Evolutionary conservation across 2,113 vertebrate genomes (phyloP).

Genomic region (Psittacus erithacus): DNA sequence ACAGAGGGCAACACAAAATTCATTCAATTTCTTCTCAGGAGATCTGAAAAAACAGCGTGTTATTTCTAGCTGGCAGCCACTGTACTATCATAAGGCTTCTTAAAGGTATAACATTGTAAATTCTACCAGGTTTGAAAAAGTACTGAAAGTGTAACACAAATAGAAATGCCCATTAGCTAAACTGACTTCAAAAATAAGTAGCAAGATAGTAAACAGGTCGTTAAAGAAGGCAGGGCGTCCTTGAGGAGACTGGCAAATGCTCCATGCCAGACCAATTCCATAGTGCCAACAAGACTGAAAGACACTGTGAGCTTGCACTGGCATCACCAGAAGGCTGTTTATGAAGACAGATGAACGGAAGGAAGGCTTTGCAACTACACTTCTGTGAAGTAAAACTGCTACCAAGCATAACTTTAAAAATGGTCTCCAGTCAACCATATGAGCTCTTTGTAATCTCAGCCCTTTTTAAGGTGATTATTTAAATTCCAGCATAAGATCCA

Average conservation of each 20-base stretch:
- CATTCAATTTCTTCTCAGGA: constrained; percentile 1
- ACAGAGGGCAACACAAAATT: background rate
- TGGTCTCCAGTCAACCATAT: background rate
- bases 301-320: background rate
- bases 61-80: constrained; percentile 6
- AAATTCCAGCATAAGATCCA: background rate
- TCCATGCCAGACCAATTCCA: background rate
- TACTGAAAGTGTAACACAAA: background rate
- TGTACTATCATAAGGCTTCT: background rate
- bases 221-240: background rate
- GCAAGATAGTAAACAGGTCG: background rate
- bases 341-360: background rate
- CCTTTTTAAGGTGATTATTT: background rate
- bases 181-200: background rate
- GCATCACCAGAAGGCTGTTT: background rate
- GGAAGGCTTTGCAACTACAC: background rate
- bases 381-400: background rate
- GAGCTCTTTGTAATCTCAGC: background rate
- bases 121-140: background rate
- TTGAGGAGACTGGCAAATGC: background rate
- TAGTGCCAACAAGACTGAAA: background rate
- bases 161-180: background rate
- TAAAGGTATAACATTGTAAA: background rate
- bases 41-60: background rate
- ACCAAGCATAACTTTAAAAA: background rate